Evolutionary conservation across 1,140 invertebrate species (phyloP).

Genomic region (Scaptodrosophila lebanonensis): DNA sequence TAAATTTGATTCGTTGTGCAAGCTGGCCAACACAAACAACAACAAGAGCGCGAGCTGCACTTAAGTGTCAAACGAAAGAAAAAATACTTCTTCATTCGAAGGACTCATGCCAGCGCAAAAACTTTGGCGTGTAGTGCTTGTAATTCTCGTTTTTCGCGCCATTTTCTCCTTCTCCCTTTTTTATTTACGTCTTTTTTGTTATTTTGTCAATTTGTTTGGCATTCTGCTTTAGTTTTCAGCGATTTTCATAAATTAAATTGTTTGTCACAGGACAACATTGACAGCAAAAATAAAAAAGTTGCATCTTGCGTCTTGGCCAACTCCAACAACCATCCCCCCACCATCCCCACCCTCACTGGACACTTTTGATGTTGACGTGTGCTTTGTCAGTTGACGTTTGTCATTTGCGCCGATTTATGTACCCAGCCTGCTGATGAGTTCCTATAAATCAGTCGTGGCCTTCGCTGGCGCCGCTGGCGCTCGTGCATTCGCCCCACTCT

Average conservation of each 20-base stretch:
- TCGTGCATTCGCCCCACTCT: constrained; percentile 6
- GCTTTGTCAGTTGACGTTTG: constrained; percentile 19
- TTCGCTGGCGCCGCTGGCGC: constrained; percentile 13
- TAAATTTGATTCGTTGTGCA: constrained; percentile 74
- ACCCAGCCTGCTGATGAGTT: constrained; percentile 1
- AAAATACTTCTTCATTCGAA: constrained; percentile 48
- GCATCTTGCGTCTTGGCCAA: not conserved
- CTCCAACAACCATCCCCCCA: not conserved
- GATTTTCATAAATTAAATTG: constrained; percentile 71
- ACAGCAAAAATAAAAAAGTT: constrained; percentile 21
- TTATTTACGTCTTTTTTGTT: constrained; percentile 33
- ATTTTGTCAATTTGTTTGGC: constrained; percentile 54
- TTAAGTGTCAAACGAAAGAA: constrained; percentile 70
- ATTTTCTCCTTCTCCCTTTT: constrained; percentile 31
- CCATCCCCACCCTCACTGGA: too few relatives aligned
- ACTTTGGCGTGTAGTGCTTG: too few relatives aligned
- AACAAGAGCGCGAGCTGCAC: constrained; percentile 40
- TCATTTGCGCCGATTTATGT: constrained; percentile 41
- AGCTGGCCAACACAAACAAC: constrained; percentile 52
- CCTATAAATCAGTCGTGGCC: constrained; percentile 35
- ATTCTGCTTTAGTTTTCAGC: constrained; percentile 62
- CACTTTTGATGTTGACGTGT: not conserved
- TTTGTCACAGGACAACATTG: constrained; percentile 53
- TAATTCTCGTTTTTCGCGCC: too few relatives aligned
- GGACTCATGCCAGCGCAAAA: constrained; percentile 21